Evolutionary conservation across 1,140 invertebrate species (phyloP).

Genomic region (Matsumurasca onukii): DNA sequence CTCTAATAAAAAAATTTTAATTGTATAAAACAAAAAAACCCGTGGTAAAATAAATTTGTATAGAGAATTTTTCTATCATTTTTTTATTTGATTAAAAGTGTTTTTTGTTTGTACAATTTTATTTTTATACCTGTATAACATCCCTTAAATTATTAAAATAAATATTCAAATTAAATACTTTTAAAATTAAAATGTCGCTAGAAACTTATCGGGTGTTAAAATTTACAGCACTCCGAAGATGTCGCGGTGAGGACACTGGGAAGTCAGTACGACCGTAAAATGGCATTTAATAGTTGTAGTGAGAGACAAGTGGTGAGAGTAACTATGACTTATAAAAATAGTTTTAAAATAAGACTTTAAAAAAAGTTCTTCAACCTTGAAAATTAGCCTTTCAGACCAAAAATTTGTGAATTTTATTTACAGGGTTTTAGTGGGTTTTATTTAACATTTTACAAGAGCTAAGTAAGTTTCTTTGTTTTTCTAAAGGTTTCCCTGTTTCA

Average conservation of each 20-base stretch:
- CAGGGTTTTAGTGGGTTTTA: neutral
- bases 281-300: too few relatives aligned
- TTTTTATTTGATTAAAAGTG: neutral
- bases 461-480: neutral
- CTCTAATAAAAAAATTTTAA: neutral
- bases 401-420: neutral
- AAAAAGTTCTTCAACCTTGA: neutral
- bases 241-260: too few relatives aligned
- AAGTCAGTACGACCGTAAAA: too few relatives aligned
- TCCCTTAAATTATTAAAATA: too few relatives aligned
- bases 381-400: neutral
- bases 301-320: too few relatives aligned
- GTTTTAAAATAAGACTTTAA: neutral
- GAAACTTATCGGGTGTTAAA: too few relatives aligned
- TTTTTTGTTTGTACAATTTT: neutral
- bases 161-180: too few relatives aligned
- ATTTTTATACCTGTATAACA: neutral
- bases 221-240: too few relatives aligned
- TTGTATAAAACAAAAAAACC: neutral
- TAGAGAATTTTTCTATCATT: neutral
- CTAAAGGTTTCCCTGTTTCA: conserved; percentile 75
- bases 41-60: neutral
- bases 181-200: too few relatives aligned
- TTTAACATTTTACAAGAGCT: neutral
- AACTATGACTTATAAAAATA: too few relatives aligned